Base-by-base conservation (phyloP, 2,888 invertebrate genomes). In the Lepidochrysops patricia region DNA sequence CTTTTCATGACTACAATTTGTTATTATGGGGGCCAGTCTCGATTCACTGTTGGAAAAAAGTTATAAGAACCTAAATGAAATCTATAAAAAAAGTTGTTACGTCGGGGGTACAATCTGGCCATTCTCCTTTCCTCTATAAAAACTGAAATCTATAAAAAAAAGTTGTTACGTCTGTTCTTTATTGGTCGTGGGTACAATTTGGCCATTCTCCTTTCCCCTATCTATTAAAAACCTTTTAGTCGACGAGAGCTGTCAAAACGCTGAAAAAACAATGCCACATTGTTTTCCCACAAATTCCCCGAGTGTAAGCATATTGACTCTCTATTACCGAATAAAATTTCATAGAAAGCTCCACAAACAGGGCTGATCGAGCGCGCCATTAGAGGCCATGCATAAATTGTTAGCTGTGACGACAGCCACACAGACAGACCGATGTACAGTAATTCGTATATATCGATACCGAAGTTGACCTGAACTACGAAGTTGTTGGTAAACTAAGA, bases 341-440 rank as follows among this genome's bases (percentile, higher is more conserved):
- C 85, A 86, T 82, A 85, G 85, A 89, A 87, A 89, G 88, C 83
- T 79, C 79, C 69, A 80, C 85, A 88, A 89, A 88, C 87, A 88
- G 71, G 75, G 66, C 74, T 82, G 87, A 84, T 84, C 81, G 84
- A 77, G 75, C 78, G 67, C 64, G 69, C 86, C 87, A 87, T 88
- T 88, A 86, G 83, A 76, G 78, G 69, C 71, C 81, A 83, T 87
- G 88, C 87, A 88, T 87, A 88, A 86, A 84, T 87, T 88, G 88
- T 87, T 87, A 80, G 86, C 81, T 80, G 80, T 74, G 77, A 75
- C 79, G 75, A 75, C 79, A 78, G 72, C 27, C 60, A 57, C 59
- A 52, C 54, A 54, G 54, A 9, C 29, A 2, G 29, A 29, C 27
- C 12, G 15, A 52, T 27, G 43, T 19, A n/a, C n/a, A n/a, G n/a